Base-by-base conservation (phyloP, 2,888 invertebrate genomes). In the Nemoura dubitans region DNA sequence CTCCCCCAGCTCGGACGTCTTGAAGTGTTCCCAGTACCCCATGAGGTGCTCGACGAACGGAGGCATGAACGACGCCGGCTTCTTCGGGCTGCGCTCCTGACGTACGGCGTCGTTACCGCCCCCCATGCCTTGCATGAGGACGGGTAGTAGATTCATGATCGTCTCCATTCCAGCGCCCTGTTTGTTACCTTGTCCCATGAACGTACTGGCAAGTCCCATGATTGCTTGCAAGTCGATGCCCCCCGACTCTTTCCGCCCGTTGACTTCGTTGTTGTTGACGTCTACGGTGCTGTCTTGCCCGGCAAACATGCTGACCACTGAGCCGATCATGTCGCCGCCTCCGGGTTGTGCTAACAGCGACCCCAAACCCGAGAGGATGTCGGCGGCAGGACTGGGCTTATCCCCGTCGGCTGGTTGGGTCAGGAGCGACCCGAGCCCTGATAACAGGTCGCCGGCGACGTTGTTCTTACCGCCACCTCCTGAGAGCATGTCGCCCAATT, bases 1-100 rank as follows among this genome's bases (percentile, higher is more conserved):
- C 90, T 94, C 95, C 0, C 96, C 96, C 26, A 97, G 92, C 88
- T 97, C 96, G 0, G 97, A 96, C 90, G 95, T 95, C 42, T 95
- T 93, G 89, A 97, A 96, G 88, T 96, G 93, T 88, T 97, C 96
- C 94, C 96, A 96, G 89, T 95, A 93, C 0, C 96, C 91, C 90
- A 96, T 96, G 0, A 94, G 90, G 88, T 95, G 93, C 89, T 95
- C 95, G 91, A 94, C 90, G 91, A 95, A 89, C 87, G 95, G 96
- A 0, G 96, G 96, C 88, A 97, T 91, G 89, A 95, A 94, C 91
- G 95, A 94, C 90, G 95, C 83, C 86, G 81, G 7, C 30, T 83
- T 30, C 42, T 82, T 27, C 36, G 30, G 2, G 42, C 27, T 27
- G 0, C 25, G 6, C 80, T 85, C 78, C n/a, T 27, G 81, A 0